Base-by-base conservation (phyloP, 2,888 invertebrate species). In the Cerceris rybyensis region DNA sequence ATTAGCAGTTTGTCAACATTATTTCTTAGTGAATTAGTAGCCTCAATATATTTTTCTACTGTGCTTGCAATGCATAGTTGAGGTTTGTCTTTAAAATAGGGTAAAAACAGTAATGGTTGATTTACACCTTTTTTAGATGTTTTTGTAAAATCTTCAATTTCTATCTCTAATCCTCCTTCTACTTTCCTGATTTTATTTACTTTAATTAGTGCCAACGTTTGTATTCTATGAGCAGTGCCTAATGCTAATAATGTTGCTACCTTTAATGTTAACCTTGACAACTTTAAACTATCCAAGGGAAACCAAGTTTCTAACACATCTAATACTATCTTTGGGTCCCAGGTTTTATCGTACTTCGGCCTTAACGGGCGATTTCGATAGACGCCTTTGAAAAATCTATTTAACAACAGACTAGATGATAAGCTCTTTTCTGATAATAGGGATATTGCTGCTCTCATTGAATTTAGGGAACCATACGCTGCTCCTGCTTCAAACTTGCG, bases 261-360 rank as follows among this genome's bases (percentile, higher is more conserved):
- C 16, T 66, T 66, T 8, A 55, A 43, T 14, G 17, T 46, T 9
- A 66, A 17, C 42, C 17, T n/a, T 52, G 55, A 41, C 13, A 66
- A 55, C 4, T 54, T 28, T 28, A 66, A 17, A 6, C 16, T 42
- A 17, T 65, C 43, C 14, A 42, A 28, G 42, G 41, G 43, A 16
- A 9, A 49, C 59, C 78, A 61, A 39, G 54, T 14, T n/a, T 67
- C 61, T 13, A 81, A 7, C 14, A 41, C 28, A 0, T 58, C 11
- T 1, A 85, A 16, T 0, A 80, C 70, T 14, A 69, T 70, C 0
- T 70, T 69, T 14, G 74, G 42, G 28, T 69, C 75, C 54, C 66
- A 84, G 0, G 52, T 84, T 11, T 70, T n/a, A 0, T 81, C 65
- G n/a, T 82, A 85, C 16, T 74, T 82, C 0, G 78, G 79, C 52